Evolutionary conservation across 2,888 invertebrate genomes (phyloP), one percentile per base, ranked within the genome.

Genomic region (Uloborus plumipes): DNA sequence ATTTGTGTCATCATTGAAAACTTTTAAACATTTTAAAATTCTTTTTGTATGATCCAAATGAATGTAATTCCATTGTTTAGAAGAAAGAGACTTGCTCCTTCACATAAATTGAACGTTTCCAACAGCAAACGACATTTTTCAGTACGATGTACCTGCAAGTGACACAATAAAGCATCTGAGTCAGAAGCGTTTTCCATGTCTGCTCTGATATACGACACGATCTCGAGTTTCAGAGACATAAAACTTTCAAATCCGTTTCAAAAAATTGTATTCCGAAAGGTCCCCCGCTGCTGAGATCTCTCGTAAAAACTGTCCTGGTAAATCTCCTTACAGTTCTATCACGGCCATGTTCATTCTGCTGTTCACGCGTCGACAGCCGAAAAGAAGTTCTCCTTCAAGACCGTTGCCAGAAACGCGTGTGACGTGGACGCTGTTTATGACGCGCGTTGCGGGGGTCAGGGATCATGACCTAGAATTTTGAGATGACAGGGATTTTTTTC

Each of bases 381-480:
- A 69, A 18, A 55, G 55, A 55, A 31, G 31, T 65, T 14, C 20
- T 49, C 53, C 58, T 26, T 58, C 58, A 26, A 53, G 47, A 16
- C 49, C 39, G n/a, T 64, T 49, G 49, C 49, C 49, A 22, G 59
- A 18, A 50, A 4, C 39, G 6, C 3, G 39, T 11, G 18, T 67
- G 75, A 61, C 74, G 51, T 22, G 39, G 20, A 15, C n/a, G 18
- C 20, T 59, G 59, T 71, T 71, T 58, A 71, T 71, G 47, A 18
- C 50, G 20, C 51, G 47, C 62, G 22, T 47, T 47, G 71, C 65
- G 51, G 39, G 55, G 70, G 71, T 65, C 71, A 78, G 55, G 49
- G 78, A 71, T 71, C 78, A 31, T 59, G 78, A 58, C 78, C 78
- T 39, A 65, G 59, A 65, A 78, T 71, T 62, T 71, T 22, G 47